Base-by-base conservation (phyloP, 2,888 invertebrate genomes). In the Agapostemon virescens region DNA sequence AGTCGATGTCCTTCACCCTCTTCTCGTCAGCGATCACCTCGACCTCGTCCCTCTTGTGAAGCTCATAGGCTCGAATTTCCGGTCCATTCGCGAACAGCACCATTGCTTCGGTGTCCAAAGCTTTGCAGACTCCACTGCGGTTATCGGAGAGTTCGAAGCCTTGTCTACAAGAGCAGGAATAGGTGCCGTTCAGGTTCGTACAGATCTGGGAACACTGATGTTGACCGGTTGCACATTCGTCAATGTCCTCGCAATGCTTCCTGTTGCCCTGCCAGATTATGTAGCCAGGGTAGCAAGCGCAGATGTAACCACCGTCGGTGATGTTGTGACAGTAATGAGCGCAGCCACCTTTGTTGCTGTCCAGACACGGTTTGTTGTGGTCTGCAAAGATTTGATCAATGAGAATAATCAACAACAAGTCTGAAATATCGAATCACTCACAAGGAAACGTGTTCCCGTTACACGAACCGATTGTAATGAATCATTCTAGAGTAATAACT, bases 151-250 rank as follows among this genome's bases (percentile, higher is more conserved):
- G 92, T 83, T 95, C 93, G 93, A 98, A 98, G 1, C 97, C 98
- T 0, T 96, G 95, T 11, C 96, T 94, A 89, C 99, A 99, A 36
- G 95, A 95, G 92, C 99, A 99, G 74, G 96, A 95, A 90, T 96
- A 97, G 0, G 96, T 95, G 40, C 99, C 99, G 90, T 99, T 98
- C 69, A 98, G 93, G 92, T 99, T 99, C 74, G 95, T 95, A 91
- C 99, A 99, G 52, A 97, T 93, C 90, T 99, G 99, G 1, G 98
- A 98, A 93, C 99, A 99, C 82, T 97, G 96, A 93, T 98, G 97
- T 36, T 94, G 94, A 76, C 97, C 96, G 30, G 95, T 95, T 0
- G 94, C 94, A 91, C 99, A 99, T 93, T 99, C 99, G 93, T 99
- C 96, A 23, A 98, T 95, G 92, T 99, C 99, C 83, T 95, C 93